These are phyloP conservation scores for Epinephelus lanceolatus DNA, from an alignment of 2,113 vertebrate genomes.

Conservation along the genomic window DNA sequence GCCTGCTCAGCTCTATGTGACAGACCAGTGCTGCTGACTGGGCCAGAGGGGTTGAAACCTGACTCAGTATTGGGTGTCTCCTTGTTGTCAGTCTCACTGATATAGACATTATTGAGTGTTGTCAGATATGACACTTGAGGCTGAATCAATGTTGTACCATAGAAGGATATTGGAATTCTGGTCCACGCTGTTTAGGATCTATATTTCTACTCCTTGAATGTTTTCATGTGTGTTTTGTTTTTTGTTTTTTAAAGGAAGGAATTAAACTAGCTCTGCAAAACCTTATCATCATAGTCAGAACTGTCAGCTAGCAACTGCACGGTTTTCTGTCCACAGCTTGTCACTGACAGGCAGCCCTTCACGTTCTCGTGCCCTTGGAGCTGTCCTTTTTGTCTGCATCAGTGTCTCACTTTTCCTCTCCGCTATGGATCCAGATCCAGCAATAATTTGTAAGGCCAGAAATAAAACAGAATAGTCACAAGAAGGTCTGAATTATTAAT, in stretches of 20 bases:
- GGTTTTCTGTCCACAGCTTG: not conserved
- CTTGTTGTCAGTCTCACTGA: conserved; percentile 62
- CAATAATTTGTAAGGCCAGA: conserved; percentile 70
- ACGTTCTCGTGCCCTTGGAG: conserved; percentile 47
- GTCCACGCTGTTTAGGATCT: not conserved
- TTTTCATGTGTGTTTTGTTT: not conserved
- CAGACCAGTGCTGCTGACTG: conserved; percentile 58
- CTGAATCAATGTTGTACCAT: conserved; percentile 63
- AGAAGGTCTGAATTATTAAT: conserved; percentile 84
- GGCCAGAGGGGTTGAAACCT: conserved; percentile 55
- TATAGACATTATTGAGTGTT: conserved; percentile 73
- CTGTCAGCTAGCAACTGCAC: not conserved
- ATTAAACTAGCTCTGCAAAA: not conserved
- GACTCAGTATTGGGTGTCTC: conserved; percentile 66
- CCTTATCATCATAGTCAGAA: not conserved
- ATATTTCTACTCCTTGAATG: not conserved
- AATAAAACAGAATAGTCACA: conserved; percentile 78
- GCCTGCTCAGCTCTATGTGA: conserved; percentile 35
- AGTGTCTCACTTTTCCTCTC: conserved; percentile 55
- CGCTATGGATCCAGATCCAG: conserved; percentile 65
- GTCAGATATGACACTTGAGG: conserved; percentile 68
- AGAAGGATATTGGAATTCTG: conserved; percentile 27
- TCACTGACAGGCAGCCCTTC: not conserved
- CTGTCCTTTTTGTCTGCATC: conserved; percentile 43
- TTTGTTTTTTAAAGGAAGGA: not conserved